phyloP scores from a whole-genome alignment of 1,140 invertebrate species.

The Caenorhabditis latens region DNA sequence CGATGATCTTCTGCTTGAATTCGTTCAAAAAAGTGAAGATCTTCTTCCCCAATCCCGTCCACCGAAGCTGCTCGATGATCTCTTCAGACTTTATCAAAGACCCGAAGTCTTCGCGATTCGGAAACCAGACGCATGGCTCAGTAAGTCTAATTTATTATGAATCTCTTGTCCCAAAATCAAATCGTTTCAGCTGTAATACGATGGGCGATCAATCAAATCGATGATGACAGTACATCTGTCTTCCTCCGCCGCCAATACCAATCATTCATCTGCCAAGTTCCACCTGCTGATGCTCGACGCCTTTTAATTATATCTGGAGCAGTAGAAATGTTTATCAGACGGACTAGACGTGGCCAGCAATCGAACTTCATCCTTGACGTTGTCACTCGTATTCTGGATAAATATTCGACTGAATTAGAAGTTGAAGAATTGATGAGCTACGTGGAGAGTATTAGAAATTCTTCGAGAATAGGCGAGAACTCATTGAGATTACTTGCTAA shows the following conservation, averaged over 20 bases:
- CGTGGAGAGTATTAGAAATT: constrained; percentile 12
- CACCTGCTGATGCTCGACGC: constrained; percentile 13
- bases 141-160: background rate
- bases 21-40: constrained; percentile 39
- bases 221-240: background rate
- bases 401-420: constrained; percentile 2
- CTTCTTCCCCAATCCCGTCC: constrained; percentile 43
- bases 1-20: constrained; percentile 4
- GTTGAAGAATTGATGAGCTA: constrained; percentile 2
- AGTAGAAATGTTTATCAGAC: background rate
- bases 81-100: constrained; percentile 15
- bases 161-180: too few species aligned
- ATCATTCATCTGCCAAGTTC: constrained; percentile 14
- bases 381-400: background rate
- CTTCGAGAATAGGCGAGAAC: background rate
- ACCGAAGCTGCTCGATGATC: constrained; percentile 15
- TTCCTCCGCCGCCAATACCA: constrained; percentile 32
- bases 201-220: constrained; percentile 37
- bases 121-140: constrained; percentile 9
- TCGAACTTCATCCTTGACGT: constrained; percentile 3
- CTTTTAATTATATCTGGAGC: constrained; percentile 16
- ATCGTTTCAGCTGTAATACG: constrained; percentile 5
- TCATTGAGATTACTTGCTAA: background rate
- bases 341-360: background rate
- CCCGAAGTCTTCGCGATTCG: background rate